These are phyloP conservation scores for Lapara coniferarum DNA, from an alignment of 2,888 invertebrate species.

Conservation along the genomic window DNA sequence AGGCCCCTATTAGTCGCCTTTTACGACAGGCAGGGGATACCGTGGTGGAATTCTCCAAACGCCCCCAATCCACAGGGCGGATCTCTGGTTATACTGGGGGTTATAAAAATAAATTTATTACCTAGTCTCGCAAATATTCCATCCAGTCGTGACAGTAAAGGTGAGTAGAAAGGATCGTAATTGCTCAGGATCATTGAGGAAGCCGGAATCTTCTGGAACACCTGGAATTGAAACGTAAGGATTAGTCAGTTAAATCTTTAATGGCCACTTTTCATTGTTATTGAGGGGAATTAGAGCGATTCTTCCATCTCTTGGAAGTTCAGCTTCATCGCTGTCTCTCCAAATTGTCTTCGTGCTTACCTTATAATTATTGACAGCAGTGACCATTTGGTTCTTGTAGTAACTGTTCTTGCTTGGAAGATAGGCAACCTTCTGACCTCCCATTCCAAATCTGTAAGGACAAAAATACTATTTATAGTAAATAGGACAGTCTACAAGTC, in stretches of 20 bases:
- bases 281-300: too few relatives aligned
- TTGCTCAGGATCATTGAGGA: slow-evolving; percentile 92
- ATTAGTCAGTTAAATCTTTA: neutral
- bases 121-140: slow-evolving; percentile 89
- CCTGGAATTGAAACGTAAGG: slow-evolving; percentile 63
- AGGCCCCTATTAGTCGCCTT: too few relatives aligned
- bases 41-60: too few relatives aligned
- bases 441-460: slow-evolving; percentile 82
- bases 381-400: slow-evolving; percentile 83
- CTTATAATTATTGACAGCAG: slow-evolving; percentile 85
- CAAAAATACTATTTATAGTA: neutral
- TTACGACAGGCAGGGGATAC: too few relatives aligned
- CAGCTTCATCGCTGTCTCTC: too few relatives aligned
- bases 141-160: slow-evolving; percentile 91
- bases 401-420: slow-evolving; percentile 85
- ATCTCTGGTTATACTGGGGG: too few relatives aligned
- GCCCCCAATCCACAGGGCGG: too few relatives aligned
- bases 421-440: slow-evolving; percentile 85
- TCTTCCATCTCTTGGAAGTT: too few relatives aligned
- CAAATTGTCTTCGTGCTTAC: slow-evolving; percentile 49
- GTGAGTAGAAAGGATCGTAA: slow-evolving; percentile 96
- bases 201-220: slow-evolving; percentile 93
- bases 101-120: slow-evolving; percentile 38
- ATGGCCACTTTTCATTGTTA: too few relatives aligned
- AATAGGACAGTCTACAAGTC: neutral